Evolutionary conservation across 2,113 vertebrate species (phyloP).

Genomic region (crab-eating macaque (Macaca fascicularis)): DNA sequence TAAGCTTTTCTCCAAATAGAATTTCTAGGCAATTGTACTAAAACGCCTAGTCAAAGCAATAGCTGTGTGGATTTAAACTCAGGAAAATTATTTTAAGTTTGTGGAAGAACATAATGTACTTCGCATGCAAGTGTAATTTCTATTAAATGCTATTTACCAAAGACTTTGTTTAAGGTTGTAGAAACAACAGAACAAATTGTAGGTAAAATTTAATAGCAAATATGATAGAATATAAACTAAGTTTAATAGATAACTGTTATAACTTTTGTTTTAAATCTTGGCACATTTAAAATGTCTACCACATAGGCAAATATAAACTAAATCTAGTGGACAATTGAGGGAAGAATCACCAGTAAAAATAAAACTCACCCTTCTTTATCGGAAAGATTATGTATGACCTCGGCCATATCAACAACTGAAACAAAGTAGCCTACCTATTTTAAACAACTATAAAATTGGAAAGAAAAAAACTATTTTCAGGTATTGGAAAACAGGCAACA

Average conservation of each 20-base stretch:
- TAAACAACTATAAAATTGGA: slow-evolving; percentile 35
- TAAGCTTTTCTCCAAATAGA: slow-evolving; percentile 29
- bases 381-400: not conserved
- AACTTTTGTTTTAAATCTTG: slow-evolving; percentile 34
- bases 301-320: slow-evolving; percentile 5
- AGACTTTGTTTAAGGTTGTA: slow-evolving; percentile 7
- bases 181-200: not conserved
- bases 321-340: not conserved
- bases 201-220: slow-evolving; percentile 37
- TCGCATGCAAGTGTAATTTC: slow-evolving; percentile 39
- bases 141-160: slow-evolving; percentile 16
- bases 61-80: slow-evolving; percentile 3
- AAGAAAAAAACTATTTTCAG: not conserved
- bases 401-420: not conserved
- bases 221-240: slow-evolving; percentile 10
- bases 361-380: not conserved
- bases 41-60: not conserved
- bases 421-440: not conserved
- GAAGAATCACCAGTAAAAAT: slow-evolving; percentile 45
- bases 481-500: not conserved
- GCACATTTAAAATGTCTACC: slow-evolving; percentile 32
- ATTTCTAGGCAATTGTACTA: slow-evolving; percentile 22
- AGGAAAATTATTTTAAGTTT: slow-evolving; percentile 12
- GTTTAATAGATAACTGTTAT: not conserved
- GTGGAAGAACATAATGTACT: not conserved